Percentiles rank a stretch among this genome's conserved stretches.
Conservation (phyloP, 2,113 vertebrate species). For the Hippolais icterina region DNA sequence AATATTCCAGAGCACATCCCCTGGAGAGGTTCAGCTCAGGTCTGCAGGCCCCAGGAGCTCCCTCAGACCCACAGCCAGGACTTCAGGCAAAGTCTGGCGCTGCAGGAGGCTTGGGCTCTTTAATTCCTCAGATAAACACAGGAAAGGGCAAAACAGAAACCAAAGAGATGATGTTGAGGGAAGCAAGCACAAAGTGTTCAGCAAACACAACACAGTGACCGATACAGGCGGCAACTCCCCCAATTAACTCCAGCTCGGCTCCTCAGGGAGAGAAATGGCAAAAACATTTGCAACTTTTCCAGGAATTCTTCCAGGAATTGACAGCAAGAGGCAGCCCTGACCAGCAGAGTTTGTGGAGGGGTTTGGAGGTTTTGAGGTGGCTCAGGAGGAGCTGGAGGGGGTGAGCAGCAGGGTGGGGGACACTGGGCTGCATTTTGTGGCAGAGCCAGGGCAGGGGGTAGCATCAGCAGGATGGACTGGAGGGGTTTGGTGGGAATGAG, state of each 20-base stretch:
- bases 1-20: background rate
- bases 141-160: background rate
- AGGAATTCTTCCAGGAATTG: background rate
- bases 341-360: background rate
- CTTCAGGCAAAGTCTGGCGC: background rate
- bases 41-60: background rate
- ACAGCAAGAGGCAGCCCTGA: background rate
- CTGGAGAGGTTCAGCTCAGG: fast-evolving
- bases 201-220: background rate
- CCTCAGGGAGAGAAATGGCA: background rate
- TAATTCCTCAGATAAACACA: background rate
- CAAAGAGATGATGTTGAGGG: background rate
- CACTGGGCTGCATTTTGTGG: fast-evolving
- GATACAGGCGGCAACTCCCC: background rate
- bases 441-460: fast-evolving
- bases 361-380: background rate
- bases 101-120: background rate
- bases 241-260: background rate
- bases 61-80: fast-evolving
- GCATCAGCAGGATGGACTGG: background rate
- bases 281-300: background rate
- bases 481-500: fast-evolving
- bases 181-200: background rate
- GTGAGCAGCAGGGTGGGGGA: background rate
- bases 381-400: fast-evolving